Conservation (phyloP, 1,140 invertebrate species). For the Drosophila arizonae region DNA sequence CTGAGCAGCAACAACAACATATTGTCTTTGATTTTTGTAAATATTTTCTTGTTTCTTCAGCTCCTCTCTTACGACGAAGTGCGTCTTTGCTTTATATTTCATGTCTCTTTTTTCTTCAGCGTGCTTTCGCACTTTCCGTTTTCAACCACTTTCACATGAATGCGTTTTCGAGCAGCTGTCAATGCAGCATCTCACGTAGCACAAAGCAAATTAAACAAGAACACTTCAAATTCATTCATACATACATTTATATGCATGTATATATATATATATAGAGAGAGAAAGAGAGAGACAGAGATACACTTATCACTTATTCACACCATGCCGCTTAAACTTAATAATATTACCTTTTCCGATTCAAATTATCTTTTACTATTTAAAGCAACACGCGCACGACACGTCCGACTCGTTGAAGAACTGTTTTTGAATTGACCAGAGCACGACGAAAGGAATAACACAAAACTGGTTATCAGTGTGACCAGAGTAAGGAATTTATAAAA, state of each 20-base stretch:
- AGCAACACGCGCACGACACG: constrained; percentile 24
- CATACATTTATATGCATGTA: background rate
- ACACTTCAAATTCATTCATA: background rate
- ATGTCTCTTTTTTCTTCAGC: constrained; percentile 31
- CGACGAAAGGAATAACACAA: background rate
- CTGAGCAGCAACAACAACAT: background rate
- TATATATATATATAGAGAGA: background rate
- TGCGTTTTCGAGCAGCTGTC: constrained; percentile 17
- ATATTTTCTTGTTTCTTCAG: constrained; percentile 40
- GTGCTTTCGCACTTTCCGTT: constrained; percentile 48
- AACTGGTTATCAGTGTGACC: constrained; percentile 30
- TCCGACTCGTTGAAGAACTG: constrained; percentile 15
- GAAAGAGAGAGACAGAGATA: background rate
- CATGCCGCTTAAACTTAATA: constrained; percentile 8
- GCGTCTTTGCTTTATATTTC: constrained; percentile 6
- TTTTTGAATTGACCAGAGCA: constrained; percentile 23
- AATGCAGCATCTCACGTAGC: constrained; percentile 49
- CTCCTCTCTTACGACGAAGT: constrained; percentile 21
- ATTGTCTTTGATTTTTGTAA: constrained; percentile 45
- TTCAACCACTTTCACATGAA: constrained; percentile 55
- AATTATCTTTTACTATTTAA: constrained; percentile 3
- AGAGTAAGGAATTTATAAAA: background rate
- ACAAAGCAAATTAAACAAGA: constrained; percentile 1
- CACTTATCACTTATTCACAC: constrained; percentile 18
- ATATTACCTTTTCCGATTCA: constrained; percentile 40